These are phyloP conservation scores for Chunga burmeisteri DNA, from an alignment of 2,113 vertebrate genomes.

Conservation along the genomic window DNA sequence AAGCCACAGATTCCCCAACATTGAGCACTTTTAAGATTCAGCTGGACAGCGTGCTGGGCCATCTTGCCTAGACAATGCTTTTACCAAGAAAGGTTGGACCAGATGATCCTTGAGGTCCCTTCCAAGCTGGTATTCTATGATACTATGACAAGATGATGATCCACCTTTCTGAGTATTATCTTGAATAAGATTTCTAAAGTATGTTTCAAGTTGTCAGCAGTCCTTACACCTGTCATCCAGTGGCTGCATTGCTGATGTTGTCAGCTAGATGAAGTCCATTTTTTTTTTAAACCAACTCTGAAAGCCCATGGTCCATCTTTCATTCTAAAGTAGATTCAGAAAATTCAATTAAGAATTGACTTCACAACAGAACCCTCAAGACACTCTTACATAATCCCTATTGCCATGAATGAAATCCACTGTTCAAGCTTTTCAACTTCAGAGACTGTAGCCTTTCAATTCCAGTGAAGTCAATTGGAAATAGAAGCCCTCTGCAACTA, in stretches of 20 bases:
- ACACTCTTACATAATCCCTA: not conserved
- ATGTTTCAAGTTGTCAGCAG: not conserved
- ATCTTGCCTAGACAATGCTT: not conserved
- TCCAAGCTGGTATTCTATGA: not conserved
- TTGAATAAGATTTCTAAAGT: not conserved
- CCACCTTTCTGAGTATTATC: not conserved
- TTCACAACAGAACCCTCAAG: not conserved
- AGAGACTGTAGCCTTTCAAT: not conserved
- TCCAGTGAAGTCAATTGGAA: not conserved
- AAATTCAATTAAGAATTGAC: not conserved
- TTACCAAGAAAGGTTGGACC: not conserved
- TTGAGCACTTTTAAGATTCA: not conserved
- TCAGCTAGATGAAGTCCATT: not conserved
- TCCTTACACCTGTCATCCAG: not conserved
- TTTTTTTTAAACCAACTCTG: not conserved
- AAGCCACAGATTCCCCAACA: not conserved
- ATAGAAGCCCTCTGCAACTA: not conserved
- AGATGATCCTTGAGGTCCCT: not conserved
- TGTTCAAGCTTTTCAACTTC: not conserved
- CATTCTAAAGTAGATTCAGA: not conserved
- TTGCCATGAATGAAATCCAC: not conserved
- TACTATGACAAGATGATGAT: not conserved
- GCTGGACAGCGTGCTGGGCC: not conserved
- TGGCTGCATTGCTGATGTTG: not conserved
- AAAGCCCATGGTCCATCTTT: not conserved